Conservation (phyloP, 1,140 invertebrate species). For the Cherax destructor region DNA sequence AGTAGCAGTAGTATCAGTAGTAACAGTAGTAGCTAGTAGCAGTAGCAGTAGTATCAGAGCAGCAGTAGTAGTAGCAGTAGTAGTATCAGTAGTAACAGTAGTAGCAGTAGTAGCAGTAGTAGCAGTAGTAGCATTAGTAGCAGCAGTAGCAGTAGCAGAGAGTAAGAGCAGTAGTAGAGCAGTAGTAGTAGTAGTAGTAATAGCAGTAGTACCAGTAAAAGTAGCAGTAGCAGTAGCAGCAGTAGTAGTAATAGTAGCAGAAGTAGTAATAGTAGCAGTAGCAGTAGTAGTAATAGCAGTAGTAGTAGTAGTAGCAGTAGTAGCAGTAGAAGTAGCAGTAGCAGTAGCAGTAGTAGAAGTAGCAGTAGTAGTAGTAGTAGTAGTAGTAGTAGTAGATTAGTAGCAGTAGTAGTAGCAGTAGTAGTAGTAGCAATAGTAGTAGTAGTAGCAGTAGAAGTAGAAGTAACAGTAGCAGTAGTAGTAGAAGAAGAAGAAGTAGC, state of each 20-base stretch:
- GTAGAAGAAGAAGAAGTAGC: neutral
- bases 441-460: neutral
- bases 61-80: too few species aligned
- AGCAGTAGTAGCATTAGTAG: too few species aligned
- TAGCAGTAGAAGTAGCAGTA: constrained; percentile 5
- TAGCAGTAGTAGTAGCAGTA: too few species aligned
- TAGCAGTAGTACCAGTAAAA: neutral
- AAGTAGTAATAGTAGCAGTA: neutral
- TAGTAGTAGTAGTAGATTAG: too few species aligned
- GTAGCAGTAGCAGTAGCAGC: neutral
- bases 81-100: too few species aligned
- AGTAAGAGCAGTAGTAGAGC: too few species aligned
- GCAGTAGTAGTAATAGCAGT: constrained; percentile 14
- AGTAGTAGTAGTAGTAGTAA: neutral
- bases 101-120: too few species aligned
- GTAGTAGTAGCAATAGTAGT: constrained; percentile 1
- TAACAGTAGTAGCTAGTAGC: too few species aligned
- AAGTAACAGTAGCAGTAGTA: neutral
- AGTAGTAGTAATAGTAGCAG: too few species aligned
- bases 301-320: constrained; percentile 17
- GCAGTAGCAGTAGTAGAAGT: neutral
- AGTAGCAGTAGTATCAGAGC: too few species aligned
- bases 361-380: neutral
- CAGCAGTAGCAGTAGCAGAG: too few species aligned
- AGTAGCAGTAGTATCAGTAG: too few species aligned